These are phyloP conservation scores for Delichon dasypus DNA, from an alignment of 2,797 vertebrate genomes.

Conservation along the genomic window DNA sequence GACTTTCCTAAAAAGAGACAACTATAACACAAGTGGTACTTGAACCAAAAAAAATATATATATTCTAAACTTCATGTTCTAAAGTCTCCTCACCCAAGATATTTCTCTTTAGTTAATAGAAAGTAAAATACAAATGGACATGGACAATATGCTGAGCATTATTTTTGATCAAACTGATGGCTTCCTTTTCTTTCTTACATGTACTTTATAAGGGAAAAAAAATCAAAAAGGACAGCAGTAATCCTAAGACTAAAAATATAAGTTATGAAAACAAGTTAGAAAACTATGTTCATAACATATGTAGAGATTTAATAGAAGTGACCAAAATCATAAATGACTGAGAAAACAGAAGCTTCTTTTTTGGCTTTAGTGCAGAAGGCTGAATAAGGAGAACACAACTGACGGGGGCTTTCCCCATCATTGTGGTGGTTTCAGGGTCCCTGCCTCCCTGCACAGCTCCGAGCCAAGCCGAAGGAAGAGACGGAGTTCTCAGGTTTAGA, in stretches of 20 bases:
- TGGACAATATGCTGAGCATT: not conserved
- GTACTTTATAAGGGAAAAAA: not conserved
- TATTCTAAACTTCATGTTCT: not conserved
- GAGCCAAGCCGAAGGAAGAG: no score
- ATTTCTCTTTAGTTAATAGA: not conserved
- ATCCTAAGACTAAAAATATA: not conserved
- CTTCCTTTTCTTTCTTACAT: not conserved
- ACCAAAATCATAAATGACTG: conserved; percentile 33
- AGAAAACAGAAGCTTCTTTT: conserved; percentile 28
- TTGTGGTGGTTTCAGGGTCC: no score
- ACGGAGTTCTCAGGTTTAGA: no score
- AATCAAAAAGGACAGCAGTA: not conserved
- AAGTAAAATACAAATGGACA: not conserved
- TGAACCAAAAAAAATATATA: not conserved
- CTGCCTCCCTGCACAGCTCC: no score
- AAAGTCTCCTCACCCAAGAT: not conserved
- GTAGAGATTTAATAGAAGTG: not conserved
- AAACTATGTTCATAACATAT: not conserved
- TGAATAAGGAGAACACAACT: conserved; percentile 18
- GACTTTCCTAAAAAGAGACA: not conserved
- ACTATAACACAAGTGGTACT: not conserved
- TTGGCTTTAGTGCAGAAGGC: not conserved
- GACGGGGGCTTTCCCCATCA: no score
- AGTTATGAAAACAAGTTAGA: conserved; percentile 7
- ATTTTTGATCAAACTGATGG: not conserved